These are phyloP conservation scores for Heliothis peltigera DNA, from an alignment of 2,888 invertebrate genomes.

Conservation along the genomic window DNA sequence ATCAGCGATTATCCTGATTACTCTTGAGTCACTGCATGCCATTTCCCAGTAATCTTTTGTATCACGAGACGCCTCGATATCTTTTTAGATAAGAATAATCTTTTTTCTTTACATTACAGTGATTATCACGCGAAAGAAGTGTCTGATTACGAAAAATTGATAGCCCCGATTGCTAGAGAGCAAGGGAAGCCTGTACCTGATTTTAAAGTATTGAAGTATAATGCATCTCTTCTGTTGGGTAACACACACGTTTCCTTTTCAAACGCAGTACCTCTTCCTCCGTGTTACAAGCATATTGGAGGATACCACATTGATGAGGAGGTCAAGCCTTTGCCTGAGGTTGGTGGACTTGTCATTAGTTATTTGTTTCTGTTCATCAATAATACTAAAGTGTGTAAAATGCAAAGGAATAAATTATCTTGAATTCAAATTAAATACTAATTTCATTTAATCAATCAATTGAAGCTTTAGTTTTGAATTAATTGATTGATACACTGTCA, in stretches of 20 bases:
- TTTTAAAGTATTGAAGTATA: conserved; percentile 51
- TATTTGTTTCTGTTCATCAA: no score
- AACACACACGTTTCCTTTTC: conserved; percentile 54
- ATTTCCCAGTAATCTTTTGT: neutral
- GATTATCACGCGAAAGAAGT: conserved; percentile 41
- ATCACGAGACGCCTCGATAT: neutral
- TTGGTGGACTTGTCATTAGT: conserved; percentile 18
- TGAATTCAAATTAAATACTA: no score
- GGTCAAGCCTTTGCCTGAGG: conserved; percentile 64
- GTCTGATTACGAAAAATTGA: conserved; percentile 28
- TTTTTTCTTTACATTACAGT: conserved; percentile 13
- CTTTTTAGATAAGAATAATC: neutral
- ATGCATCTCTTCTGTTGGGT: conserved; percentile 58
- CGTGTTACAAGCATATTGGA: conserved; percentile 60
- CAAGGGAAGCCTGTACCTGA: conserved; percentile 53
- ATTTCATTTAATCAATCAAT: no score
- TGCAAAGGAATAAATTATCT: no score
- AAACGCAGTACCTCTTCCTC: conserved; percentile 51
- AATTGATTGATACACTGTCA: no score
- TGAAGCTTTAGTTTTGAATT: no score
- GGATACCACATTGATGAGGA: conserved; percentile 66
- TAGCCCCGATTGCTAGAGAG: conserved; percentile 56
- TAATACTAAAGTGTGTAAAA: no score
- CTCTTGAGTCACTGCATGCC: neutral
- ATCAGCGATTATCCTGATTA: neutral